Conservation (phyloP, 2,113 vertebrate species). For the Orthonyx spaldingii region DNA sequence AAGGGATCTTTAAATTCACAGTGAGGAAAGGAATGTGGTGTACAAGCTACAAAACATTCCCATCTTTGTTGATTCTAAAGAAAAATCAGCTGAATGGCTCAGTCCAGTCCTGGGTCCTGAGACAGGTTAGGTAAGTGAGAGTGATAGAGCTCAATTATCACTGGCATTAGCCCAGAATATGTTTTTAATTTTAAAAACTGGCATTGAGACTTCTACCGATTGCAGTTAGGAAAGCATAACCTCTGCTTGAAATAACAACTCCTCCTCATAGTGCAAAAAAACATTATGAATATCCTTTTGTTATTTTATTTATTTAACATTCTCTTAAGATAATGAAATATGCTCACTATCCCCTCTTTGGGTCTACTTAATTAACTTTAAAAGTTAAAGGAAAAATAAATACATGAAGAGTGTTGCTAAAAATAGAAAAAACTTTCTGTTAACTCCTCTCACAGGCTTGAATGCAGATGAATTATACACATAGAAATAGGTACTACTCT, state of each 20-base stretch:
- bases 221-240: not conserved
- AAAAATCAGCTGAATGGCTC: not conserved
- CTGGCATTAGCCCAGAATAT: rapidly evolving
- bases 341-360: not conserved
- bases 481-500: not conserved
- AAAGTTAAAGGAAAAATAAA: not conserved
- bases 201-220: rapidly evolving
- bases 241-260: not conserved
- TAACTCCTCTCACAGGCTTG: not conserved
- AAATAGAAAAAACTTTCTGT: not conserved
- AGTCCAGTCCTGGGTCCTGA: not conserved
- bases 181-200: not conserved
- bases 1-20: not conserved
- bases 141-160: not conserved
- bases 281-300: not conserved
- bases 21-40: rapidly evolving
- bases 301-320: not conserved
- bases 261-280: not conserved
- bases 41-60: not conserved
- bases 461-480: not conserved
- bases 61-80: not conserved
- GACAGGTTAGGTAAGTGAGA: not conserved
- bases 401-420: not conserved
- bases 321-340: not conserved
- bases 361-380: not conserved